Base-by-base conservation (phyloP, 2,113 vertebrate species). In the Vidua chalybeata region DNA sequence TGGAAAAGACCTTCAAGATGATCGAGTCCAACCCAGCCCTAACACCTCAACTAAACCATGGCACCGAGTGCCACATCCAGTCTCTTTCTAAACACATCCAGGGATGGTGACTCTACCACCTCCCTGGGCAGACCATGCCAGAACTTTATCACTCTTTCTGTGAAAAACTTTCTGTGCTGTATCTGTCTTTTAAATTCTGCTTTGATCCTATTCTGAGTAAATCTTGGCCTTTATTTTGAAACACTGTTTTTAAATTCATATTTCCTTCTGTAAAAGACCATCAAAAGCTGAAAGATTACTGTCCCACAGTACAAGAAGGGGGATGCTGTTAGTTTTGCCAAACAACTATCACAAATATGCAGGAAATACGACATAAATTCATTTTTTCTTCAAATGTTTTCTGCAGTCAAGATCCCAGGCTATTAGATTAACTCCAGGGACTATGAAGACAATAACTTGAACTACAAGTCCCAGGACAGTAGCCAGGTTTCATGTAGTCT, bases 401-500 rank as follows among this genome's bases (percentile, higher is more conserved):
- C 85, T 94, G 33, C 96, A 96, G 76, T 66, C 56, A 78, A 35
- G 75, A 89, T 90, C 86, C 64, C 93, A 96, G 73, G 88, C 85
- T 94, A 75, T 94, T 96, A 95, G 61, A 49, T 89, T 92, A 92
- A 93, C 93, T 93, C 80, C 41, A 90, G 85, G 80, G 88, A 93
- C 73, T 79, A 24, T 21, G 75, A 85, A 96, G 83, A 90, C 92
- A 93, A 52, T 93, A 84, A 86, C 56, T 93, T 90, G 91, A 94
- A 73, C 72, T 92, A 33, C 64, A 94, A 91, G 39, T 96, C 94
- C 84, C 94, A 92, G 90, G 94, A 87, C 88, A 84, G 92, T 96
- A 95, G 94, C 88, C 94, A 95, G 96, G 61, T 95, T 97, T 97
- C 90, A 84, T 84, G 61, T 93, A 55, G 72, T 84, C 94, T 96